These are phyloP conservation scores for Synergus japonicus DNA, from an alignment of 2,888 invertebrate species.

Conservation along the genomic window DNA sequence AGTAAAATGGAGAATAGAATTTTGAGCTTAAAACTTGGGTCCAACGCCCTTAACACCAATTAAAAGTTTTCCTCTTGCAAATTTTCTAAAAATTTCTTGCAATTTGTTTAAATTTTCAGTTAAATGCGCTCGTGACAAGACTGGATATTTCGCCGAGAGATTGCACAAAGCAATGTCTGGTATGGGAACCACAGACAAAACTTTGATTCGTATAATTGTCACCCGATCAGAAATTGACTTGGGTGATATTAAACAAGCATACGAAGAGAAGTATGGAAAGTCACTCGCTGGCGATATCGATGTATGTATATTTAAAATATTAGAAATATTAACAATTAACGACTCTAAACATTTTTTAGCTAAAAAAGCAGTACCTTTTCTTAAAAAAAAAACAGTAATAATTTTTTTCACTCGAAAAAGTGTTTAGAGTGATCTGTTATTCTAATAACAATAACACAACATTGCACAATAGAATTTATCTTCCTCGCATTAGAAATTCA, in stretches of 20 bases:
- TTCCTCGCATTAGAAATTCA: neutral
- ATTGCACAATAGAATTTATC: neutral
- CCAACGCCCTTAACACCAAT: neutral
- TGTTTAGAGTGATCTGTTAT: neutral
- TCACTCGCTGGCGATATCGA: constrained; percentile 89
- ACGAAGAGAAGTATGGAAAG: constrained; percentile 87
- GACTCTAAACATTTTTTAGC: neutral
- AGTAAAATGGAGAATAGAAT: no score
- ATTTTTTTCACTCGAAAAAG: neutral
- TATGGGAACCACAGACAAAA: constrained; percentile 91
- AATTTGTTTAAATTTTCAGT: constrained; percentile 76
- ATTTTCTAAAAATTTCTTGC: neutral
- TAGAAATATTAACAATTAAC: neutral
- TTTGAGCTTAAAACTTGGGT: no score
- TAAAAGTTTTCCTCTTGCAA: neutral
- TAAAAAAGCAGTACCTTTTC: neutral
- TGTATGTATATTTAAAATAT: constrained; percentile 78
- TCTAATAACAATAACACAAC: constrained; percentile 12
- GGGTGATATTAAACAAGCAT: constrained; percentile 90
- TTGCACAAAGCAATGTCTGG: constrained; percentile 94
- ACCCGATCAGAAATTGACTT: constrained; percentile 92
- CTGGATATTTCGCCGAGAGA: constrained; percentile 91
- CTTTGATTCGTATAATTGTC: constrained; percentile 90
- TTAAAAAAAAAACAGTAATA: neutral
- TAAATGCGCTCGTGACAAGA: constrained; percentile 88